A percentile compares a stretch with the other conserved stretches of the same genome.
Conservation (phyloP, 2,113 vertebrate species). For the Aegithalos caudatus region DNA sequence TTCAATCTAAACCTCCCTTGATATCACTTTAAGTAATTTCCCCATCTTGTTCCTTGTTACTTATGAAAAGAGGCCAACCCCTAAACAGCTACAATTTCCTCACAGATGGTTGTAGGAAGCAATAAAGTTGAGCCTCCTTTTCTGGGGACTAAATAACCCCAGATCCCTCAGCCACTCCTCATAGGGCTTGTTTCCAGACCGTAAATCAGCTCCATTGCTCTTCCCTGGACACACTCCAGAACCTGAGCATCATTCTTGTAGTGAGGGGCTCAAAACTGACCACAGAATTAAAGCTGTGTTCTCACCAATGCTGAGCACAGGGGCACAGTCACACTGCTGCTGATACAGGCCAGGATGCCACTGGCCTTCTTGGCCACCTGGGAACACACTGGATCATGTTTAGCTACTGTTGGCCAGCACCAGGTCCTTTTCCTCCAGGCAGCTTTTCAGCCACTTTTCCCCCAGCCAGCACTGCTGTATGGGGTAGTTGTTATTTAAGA, state of each 20-base stretch:
- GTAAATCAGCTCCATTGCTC: not conserved
- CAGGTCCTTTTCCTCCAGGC: not conserved
- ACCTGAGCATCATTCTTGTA: not conserved
- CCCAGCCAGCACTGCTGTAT: too few relatives aligned
- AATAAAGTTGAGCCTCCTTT: not conserved
- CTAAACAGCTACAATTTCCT: not conserved
- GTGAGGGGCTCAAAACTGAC: not conserved
- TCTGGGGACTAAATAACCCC: not conserved
- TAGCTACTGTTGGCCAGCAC: not conserved
- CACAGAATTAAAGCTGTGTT: accelerated
- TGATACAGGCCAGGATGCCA: too few relatives aligned
- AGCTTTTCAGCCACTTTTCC: not conserved
- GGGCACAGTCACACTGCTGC: accelerated
- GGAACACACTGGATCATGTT: not conserved
- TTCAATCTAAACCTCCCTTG: not conserved
- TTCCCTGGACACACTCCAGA: not conserved
- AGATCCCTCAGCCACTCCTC: not conserved
- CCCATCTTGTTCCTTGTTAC: not conserved
- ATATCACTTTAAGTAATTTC: not conserved
- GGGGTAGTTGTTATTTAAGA: not conserved
- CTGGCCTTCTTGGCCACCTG: not conserved
- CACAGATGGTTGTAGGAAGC: not conserved
- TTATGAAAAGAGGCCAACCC: not conserved
- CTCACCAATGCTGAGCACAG: accelerated
- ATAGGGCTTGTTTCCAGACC: not conserved